Base-by-base conservation (phyloP, 2,113 vertebrate species). In the Clinocottus analis region DNA sequence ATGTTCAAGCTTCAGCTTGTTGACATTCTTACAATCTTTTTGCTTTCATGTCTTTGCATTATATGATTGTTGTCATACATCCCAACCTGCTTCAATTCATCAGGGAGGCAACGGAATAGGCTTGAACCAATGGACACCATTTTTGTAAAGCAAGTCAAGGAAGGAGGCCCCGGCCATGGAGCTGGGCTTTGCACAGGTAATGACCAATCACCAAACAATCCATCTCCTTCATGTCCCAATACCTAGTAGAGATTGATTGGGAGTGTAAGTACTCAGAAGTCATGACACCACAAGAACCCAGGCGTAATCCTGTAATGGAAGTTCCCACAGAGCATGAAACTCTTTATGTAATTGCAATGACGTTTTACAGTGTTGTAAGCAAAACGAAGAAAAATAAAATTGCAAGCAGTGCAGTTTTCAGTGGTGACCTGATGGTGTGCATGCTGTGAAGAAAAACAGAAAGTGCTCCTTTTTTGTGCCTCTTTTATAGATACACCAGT, bases 71-170 rank as follows among this genome's bases (percentile, higher is more conserved):
- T 47, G 19, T 29, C 37, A 66, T 66, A 27, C 14, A 9, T 58
- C 7, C 13, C 73, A 3, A 31, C 17, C 0, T 49, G 17, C 78
- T 29, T 68, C 2, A 83, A 68, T 71, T 85, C 65, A 58, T 31
- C 79, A 99, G 98, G 97, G 87, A 97, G 97, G 89, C 96, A 91
- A 75, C 95, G 96, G 79, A 98, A 95, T 90, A 96, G 94, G 81
- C 85, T 98, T 85, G 98, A 99, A 80, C 97, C 97, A 0, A 99
- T 99, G 97, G 98, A 99, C 78, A 99, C 98, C 74, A 99, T 99
- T 91, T 99, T 99, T 1, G 98, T 99, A 79, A 99, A 99, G 79
- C 97, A 99, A 88, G 98, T 99, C 73, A 99, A 97, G 84, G 96
- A 98, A 91, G 97, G 96, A 39, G 97, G 97, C 29, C 97, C 97